These are phyloP conservation scores for Microcebus tavaratra DNA, from an alignment of 2,113 vertebrate genomes.

Conservation along the genomic window DNA sequence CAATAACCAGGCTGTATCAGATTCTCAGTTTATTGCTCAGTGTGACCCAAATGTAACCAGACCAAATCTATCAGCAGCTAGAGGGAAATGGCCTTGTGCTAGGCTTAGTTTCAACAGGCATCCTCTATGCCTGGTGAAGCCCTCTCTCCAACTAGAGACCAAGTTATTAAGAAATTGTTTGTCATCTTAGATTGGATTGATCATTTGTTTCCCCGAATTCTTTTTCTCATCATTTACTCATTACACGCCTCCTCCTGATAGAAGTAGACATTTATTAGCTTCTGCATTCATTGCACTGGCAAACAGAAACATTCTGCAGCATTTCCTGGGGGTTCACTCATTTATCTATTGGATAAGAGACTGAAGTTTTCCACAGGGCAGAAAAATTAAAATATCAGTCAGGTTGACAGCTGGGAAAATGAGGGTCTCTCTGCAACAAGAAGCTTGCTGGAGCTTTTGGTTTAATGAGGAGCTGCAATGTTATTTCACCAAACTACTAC, in stretches of 20 bases:
- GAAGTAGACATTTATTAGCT: conserved; percentile 86
- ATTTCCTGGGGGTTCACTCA: conserved; percentile 84
- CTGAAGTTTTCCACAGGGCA: conserved; percentile 82
- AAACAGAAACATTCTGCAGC: conserved; percentile 81
- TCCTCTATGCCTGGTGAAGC: conserved; percentile 59
- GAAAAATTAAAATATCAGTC: conserved; percentile 88
- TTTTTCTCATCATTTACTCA: conserved; percentile 88
- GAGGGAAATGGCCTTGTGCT: not conserved
- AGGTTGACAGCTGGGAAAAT: conserved; percentile 84
- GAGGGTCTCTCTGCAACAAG: conserved; percentile 52
- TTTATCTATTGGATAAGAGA: conserved; percentile 82
- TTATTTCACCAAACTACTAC: conserved; percentile 33
- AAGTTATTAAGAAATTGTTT: conserved; percentile 86
- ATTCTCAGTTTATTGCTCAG: conserved; percentile 3
- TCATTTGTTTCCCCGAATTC: conserved; percentile 84
- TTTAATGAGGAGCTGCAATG: conserved; percentile 44
- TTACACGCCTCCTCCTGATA: conserved; percentile 85
- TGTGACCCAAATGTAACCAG: conserved; percentile 27
- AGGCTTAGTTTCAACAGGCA: conserved; percentile 24
- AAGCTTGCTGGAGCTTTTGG: conserved; percentile 63
- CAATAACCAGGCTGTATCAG: not conserved
- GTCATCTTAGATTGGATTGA: conserved; percentile 79
- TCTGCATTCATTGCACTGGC: conserved; percentile 82
- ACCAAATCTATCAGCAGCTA: conserved; percentile 54
- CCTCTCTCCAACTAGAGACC: conserved; percentile 66